A percentile compares a stretch with the other conserved stretches of the same genome.
These are phyloP conservation scores for Micrasema minimum DNA, from an alignment of 1,140 invertebrate species.

Conservation along the genomic window DNA sequence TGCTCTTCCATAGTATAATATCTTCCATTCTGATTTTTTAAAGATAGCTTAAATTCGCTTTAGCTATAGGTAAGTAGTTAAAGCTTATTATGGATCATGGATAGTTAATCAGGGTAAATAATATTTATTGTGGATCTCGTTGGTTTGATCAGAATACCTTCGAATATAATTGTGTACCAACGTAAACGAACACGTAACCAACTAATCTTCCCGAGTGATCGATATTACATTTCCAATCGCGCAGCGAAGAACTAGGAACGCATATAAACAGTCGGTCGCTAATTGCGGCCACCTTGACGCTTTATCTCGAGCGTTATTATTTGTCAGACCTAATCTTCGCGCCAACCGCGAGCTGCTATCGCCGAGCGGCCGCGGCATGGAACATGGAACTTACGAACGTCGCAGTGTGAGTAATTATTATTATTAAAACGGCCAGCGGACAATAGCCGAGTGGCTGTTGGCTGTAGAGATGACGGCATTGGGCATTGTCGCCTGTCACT, in stretches of 20 bases:
- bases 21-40: no score
- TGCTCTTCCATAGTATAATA: no score
- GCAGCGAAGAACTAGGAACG: constrained; percentile 9
- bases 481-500: no score
- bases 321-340: constrained; percentile 24
- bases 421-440: constrained; percentile 1
- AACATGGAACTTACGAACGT: not conserved
- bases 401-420: constrained; percentile 11
- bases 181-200: not conserved
- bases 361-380: constrained; percentile 5
- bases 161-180: no score
- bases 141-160: no score
- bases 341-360: constrained; percentile 16
- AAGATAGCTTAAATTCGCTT: no score
- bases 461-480: no score
- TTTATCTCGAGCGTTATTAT: constrained; percentile 26
- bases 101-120: no score
- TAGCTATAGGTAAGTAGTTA: no score
- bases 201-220: not conserved
- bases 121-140: no score
- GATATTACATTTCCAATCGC: not conserved
- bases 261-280: constrained; percentile 12
- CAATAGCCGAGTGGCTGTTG: not conserved
- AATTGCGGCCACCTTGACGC: constrained; percentile 31
- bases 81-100: no score